Evolutionary conservation across 2,113 vertebrate species (phyloP), one percentile per base, ranked within the genome.

Genomic region (Tyto alba): DNA sequence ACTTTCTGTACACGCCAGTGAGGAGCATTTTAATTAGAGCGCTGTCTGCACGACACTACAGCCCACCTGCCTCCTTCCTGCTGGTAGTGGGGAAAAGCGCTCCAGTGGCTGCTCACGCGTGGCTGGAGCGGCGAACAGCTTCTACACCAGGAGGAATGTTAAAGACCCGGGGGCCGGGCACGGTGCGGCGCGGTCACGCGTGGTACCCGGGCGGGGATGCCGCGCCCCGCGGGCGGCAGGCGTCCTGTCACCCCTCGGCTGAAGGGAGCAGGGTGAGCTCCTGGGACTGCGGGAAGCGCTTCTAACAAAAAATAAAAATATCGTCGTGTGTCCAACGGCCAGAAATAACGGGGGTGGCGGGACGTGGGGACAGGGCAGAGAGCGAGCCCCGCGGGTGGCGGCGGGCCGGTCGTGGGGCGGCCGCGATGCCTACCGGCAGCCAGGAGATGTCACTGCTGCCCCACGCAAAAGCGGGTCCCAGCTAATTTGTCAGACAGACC

Each of bases 281-380:
- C 10, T 4, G 47, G 40, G 21, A 1, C 14, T 10, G 59, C 2
- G 16, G 43, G 36, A 38, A 47, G 34, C 18, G 7, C 13, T 21
- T 30, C 11, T 10, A 1, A 1, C 8, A 47, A 2, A 9, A 2
- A 1, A 1, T 8, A 47, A 2, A 9, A 2, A 7, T 2, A 1
- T 1, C 2, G 11, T 2, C 0, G 0, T 16, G 64, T 2, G 20
- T 18, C 11, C 2, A 1, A 29, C 0, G 3, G 22, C 3, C 10
- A 2, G 50, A 3, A 15, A 20, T 13, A 50, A 25, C 2, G 18
- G 36, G 40, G 36, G 52, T 1, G 38, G 53, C 6, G 43, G 45
- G 38, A 18, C 16, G 45, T 7, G 41, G 4, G 22, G 43, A 16
- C 23, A 1, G 38, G 19, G 79, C 75, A 1, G 41, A 11, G 43